phyloP scores from a whole-genome alignment of 2,797 vertebrate species.

The Rhinoraja longicauda region DNA sequence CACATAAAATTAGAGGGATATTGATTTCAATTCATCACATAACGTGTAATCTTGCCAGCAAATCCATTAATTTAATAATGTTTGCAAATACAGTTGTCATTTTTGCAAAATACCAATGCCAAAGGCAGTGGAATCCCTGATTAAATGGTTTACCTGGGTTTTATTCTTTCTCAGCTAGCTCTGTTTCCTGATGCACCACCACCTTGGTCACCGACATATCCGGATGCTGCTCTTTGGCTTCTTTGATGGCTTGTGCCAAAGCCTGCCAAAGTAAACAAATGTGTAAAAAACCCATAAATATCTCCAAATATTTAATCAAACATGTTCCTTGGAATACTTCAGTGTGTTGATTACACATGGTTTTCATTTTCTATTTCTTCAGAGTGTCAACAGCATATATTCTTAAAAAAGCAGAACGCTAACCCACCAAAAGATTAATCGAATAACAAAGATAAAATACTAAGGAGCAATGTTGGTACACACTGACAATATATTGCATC shows the following conservation, averaged over 20 bases:
- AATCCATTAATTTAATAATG: neutral
- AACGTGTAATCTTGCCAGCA: neutral
- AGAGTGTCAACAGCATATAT: constrained; percentile 46
- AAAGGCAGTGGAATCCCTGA: neutral
- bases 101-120: neutral
- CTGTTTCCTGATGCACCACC: constrained; percentile 95
- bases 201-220: constrained; percentile 99
- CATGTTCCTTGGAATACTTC: neutral
- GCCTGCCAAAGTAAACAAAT: constrained; percentile 59
- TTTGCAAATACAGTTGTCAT: neutral
- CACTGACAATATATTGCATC: neutral
- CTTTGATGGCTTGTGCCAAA: constrained; percentile 92
- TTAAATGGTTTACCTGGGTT: neutral
- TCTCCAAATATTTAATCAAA: neutral
- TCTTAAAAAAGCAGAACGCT: constrained; percentile 42
- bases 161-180: constrained; percentile 79
- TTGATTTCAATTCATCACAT: too few species aligned
- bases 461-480: neutral
- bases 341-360: neutral
- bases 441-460: neutral
- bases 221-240: constrained; percentile 93
- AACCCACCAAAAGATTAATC: neutral
- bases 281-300: neutral
- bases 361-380: constrained; percentile 50
- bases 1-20: neutral